Base-by-base conservation (phyloP, 37 sponge, comb jelly and placozoan species). In the Halisarca cf. caerulea region DNA sequence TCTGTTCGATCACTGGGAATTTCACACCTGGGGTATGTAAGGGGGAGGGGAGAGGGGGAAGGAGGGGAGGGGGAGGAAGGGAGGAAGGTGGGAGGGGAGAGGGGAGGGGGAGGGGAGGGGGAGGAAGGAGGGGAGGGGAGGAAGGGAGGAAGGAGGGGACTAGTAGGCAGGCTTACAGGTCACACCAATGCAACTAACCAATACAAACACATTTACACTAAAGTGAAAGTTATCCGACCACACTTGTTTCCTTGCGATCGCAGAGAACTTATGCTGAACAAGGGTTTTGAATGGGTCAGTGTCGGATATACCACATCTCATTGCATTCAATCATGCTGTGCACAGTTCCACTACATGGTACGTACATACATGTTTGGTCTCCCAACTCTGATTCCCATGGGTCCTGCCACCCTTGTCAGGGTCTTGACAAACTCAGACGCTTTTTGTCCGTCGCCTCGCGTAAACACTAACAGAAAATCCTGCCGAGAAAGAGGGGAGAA, bases 1-100 rank as follows among this genome's bases (percentile, higher is more conserved):
- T 96, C 93, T 11, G 96, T 96, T 15, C 91, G 86, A 55, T 96
- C 93, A 38, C 88, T 73, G 0, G 73, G 80, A 58, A 90, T 64
- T 45, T 83, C 85, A 0, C 58, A 66, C 43, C 85, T 84, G 11
- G 11, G 9, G 11, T 14, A 47, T 11, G 9, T 11, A 47, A 47
- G 51, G 11, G 51, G 51, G n/a, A n/a, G n/a, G n/a, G n/a, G n/a
- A n/a, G n/a, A n/a, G n/a, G n/a, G n/a, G n/a, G n/a, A n/a, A n/a
- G n/a, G n/a, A n/a, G n/a, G n/a, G n/a, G n/a, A n/a, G n/a, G n/a
- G n/a, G 60, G 25, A 38, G 81, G 60, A 59, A 0, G 68, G 25
- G n/a, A 42, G 42, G 61, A 59, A 17, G 44, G n/a, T n/a, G n/a
- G n/a, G n/a, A n/a, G n/a, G n/a, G n/a, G n/a, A n/a, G n/a, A n/a